Base-by-base conservation (phyloP, 2,797 vertebrate genomes). In the Acestrorhynchus altus region DNA sequence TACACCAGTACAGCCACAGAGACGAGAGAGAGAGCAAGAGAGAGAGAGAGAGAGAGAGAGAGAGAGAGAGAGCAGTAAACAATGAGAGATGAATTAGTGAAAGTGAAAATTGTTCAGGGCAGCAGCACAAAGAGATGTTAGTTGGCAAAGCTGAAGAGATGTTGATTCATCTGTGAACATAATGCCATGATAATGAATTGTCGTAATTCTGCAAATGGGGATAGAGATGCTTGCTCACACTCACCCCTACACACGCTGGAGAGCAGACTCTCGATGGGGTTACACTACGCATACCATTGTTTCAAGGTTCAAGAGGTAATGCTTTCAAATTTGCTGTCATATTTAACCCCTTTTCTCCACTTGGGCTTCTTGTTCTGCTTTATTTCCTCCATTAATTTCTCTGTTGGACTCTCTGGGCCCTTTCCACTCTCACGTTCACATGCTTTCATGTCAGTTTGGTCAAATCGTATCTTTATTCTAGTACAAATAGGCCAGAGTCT, bases 61-160 rank as follows among this genome's bases (percentile, higher is more conserved):
- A 85, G 57, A 68, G 24, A 78, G 39, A 59, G 47, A 51, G 35
- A 42, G 31, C 39, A 70, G 86, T 82, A 71, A 52, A 83, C 77
- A 83, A 88, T 79, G 76, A 66, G 86, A 86, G 86, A 87, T 80
- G 87, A 86, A 86, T 80, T 85, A 80, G 81, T 87, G 84, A 86
- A 88, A 86, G 88, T 76, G 56, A 83, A 86, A 88, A 88, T 84
- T 85, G 84, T 87, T 76, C 84, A 74, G 63, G 28, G 66, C 74
- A 60, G 47, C 44, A 18, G 26, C 18, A 61, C 68, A 40, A 78
- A 80, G 63, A 28, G 72, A 63, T 63, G 65, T 39, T 68, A 46
- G 86, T 87, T 77, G 69, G 72, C 79, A 72, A 80, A 35, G 65
- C 24, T 31, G 18, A n/a, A 24, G 24, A 12, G 65, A 68, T 51